These are phyloP conservation scores for Platyura marginata DNA, from an alignment of 1,140 invertebrate species.

Conservation along the genomic window DNA sequence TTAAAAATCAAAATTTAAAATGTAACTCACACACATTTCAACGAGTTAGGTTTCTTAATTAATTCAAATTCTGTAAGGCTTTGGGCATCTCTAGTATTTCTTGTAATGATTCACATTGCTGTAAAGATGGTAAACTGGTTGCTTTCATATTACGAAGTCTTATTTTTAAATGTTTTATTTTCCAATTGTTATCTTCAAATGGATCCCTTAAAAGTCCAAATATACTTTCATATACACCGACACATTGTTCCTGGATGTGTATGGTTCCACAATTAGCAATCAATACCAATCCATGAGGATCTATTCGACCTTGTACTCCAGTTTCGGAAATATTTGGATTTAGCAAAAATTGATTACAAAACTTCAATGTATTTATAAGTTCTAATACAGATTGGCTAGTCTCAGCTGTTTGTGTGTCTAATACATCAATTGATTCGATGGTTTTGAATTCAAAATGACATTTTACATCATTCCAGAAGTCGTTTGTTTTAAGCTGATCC, in stretches of 20 bases:
- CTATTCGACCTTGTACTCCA: slow-evolving; percentile 32
- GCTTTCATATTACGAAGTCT: no score
- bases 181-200: background rate
- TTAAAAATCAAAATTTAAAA: no score
- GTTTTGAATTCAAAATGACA: slow-evolving; percentile 10
- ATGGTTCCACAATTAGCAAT: slow-evolving; percentile 40
- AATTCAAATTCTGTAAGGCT: no score
- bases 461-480: slow-evolving; percentile 34
- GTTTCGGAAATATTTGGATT: slow-evolving; percentile 34
- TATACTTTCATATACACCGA: slow-evolving; percentile 42
- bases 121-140: no score
- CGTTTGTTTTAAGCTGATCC: slow-evolving; percentile 24
- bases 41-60: no score
- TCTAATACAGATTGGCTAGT: slow-evolving; percentile 4
- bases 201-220: slow-evolving; percentile 41
- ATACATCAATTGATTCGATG: slow-evolving; percentile 5
- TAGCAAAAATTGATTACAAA: slow-evolving; percentile 25
- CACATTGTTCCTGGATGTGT: slow-evolving; percentile 27
- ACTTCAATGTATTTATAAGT: slow-evolving; percentile 9
- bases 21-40: no score
- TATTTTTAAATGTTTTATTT: background rate
- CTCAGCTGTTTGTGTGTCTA: slow-evolving; percentile 6
- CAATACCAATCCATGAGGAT: slow-evolving; percentile 38
- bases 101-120: no score
- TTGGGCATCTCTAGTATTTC: no score